Evolutionary conservation across 2,797 vertebrate genomes (phyloP).

Genomic region (Steatocranus sp.): DNA sequence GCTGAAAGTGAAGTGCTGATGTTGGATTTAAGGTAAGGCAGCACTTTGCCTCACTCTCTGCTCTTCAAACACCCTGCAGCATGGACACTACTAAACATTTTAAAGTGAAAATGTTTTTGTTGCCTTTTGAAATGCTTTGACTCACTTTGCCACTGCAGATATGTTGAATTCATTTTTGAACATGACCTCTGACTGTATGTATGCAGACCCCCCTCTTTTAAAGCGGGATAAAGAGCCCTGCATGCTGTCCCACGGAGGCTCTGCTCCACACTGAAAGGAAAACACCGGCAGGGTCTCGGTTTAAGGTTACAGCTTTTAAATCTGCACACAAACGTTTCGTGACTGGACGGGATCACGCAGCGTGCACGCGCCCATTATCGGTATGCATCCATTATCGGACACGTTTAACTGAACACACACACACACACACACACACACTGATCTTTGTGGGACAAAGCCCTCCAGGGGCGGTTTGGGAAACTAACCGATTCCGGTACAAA

Average conservation of each 20-base stretch:
- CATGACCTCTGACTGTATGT: background rate
- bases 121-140: background rate
- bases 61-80: background rate
- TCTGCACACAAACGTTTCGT: background rate
- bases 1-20: background rate
- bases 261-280: background rate
- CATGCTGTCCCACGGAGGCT: background rate
- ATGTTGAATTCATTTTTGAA: background rate
- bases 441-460: background rate
- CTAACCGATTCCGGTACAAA: background rate
- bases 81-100: fast-evolving
- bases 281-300: background rate
- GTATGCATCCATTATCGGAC: constrained; percentile 9
- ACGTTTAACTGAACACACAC: background rate
- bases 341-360: constrained; percentile 1
- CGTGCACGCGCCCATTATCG: background rate
- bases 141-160: background rate
- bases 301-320: background rate
- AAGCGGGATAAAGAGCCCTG: background rate
- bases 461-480: background rate
- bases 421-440: background rate
- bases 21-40: background rate
- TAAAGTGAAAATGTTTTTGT: background rate
- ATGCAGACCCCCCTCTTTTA: background rate
- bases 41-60: background rate